Conservation (phyloP, 1,140 invertebrate genomes). For the Odontomachus brunneus region DNA sequence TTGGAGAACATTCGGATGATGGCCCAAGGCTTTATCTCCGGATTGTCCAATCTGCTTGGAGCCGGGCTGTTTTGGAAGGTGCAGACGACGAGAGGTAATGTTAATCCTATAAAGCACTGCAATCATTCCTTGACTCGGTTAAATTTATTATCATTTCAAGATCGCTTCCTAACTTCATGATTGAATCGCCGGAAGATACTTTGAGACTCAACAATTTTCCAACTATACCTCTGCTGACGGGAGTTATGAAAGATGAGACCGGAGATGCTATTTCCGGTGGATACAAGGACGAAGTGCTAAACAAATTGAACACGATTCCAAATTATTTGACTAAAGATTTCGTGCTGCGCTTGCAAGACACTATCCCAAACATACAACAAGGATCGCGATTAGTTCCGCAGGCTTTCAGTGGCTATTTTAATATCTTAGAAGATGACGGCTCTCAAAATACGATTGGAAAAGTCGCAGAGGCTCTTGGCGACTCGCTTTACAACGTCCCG, state of each 20-base stretch:
- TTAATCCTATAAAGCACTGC: not conserved
- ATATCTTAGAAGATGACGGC: slow-evolving; percentile 70
- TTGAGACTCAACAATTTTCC: slow-evolving; percentile 86
- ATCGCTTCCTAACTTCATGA: slow-evolving; percentile 87
- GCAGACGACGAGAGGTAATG: slow-evolving; percentile 86
- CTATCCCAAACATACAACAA: slow-evolving; percentile 73
- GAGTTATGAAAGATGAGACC: slow-evolving; percentile 90
- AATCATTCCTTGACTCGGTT: slow-evolving; percentile 77
- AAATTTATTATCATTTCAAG: slow-evolving; percentile 72
- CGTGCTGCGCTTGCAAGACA: slow-evolving; percentile 80
- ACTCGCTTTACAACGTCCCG: slow-evolving; percentile 91
- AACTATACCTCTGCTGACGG: slow-evolving; percentile 89
- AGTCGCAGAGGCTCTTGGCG: slow-evolving; percentile 85
- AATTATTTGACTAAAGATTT: slow-evolving; percentile 87
- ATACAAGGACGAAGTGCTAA: slow-evolving; percentile 84
- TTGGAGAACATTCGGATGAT: slow-evolving; percentile 83
- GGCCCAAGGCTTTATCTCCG: slow-evolving; percentile 84
- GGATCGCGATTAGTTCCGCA: slow-evolving; percentile 70
- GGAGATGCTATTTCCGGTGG: slow-evolving; percentile 87
- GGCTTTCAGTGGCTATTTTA: slow-evolving; percentile 77
- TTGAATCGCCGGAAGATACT: slow-evolving; percentile 86
- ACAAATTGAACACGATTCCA: slow-evolving; percentile 83
- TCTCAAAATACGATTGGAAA: slow-evolving; percentile 52
- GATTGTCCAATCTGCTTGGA: slow-evolving; percentile 82
- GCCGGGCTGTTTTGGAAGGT: slow-evolving; percentile 88